Evolutionary conservation across 2,888 invertebrate genomes (phyloP), one percentile per base, ranked within the genome.

Genomic region (Vannuccia rotundouncinata): DNA sequence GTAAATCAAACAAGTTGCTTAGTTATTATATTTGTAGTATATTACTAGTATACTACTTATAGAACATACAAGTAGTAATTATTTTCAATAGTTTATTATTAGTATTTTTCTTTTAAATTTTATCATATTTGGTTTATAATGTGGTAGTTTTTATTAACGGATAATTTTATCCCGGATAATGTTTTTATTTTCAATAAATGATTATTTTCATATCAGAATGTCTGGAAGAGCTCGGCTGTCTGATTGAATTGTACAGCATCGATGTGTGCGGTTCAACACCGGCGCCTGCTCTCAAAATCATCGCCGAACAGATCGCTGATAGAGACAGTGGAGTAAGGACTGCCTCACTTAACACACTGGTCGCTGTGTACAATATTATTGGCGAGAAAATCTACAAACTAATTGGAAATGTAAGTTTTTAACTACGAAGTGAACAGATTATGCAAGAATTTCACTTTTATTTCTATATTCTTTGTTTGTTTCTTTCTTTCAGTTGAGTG

Each of bases 221-320:
- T 86, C 90, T 99, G 80, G 96, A 96, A 84, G 94, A 95, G 86
- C 90, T 98, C 85, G 93, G 94, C 0, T 91, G 91, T 81, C 90
- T 96, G 79, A 92, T 97, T 79, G 94, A 94, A 87, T 91, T 91
- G 74, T 94, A 93, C 88, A 95, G 95, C 0, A 91, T 94, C 59
- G 90, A 91, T 29, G 93, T 95, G 30, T 94, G 95, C 88, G 91
- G 93, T 83, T 93, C 95, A 0, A 91, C 92, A 0, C 92, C 93
- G 0, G 80, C 81, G 82, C 81, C 91, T 0, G 93, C 95, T 0
- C 89, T 98, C 0, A 93, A 93, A 86, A 93, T 95, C 89, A 92
- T 99, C 25, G 96, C 96, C 0, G 92, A 93, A 66, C 95, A 96
- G 87, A 97, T 99, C 85, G 93, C 95, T 0, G 97, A 99, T 89